These are phyloP conservation scores for Aporophyla nigra DNA, from an alignment of 2,888 invertebrate species.

Conservation along the genomic window DNA sequence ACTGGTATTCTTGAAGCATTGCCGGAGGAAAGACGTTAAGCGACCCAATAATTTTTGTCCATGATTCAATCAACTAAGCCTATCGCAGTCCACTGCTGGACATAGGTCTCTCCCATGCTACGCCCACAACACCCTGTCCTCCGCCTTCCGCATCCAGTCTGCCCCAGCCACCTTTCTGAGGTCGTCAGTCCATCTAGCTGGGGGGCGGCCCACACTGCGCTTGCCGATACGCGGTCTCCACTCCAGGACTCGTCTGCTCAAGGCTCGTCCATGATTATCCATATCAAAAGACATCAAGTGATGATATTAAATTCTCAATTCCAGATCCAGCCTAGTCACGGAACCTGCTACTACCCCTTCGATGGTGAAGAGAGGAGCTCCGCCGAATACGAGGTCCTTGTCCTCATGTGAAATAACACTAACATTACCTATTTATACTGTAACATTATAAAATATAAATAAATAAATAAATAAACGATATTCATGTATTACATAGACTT, in stretches of 20 bases:
- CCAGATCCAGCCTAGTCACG: conserved; percentile 92
- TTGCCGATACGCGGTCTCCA: no score
- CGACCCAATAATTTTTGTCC: no score
- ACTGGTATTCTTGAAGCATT: not conserved
- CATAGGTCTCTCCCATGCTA: no score
- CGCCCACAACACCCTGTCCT: no score
- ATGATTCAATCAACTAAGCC: not conserved
- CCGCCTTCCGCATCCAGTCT: no score
- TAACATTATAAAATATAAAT: conserved; percentile 27
- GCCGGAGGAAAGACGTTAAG: not conserved
- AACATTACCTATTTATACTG: conserved; percentile 49
- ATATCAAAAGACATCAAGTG: not conserved
- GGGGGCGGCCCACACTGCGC: no score
- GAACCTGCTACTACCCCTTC: conserved; percentile 92
- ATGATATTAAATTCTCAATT: conserved; percentile 63
- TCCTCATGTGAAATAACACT: conserved; percentile 80
- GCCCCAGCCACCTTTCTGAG: no score
- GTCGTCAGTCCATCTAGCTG: no score
- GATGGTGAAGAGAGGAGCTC: conserved; percentile 92
- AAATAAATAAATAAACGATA: conserved; percentile 28
- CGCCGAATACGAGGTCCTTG: conserved; percentile 93
- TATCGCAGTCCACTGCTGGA: no score
- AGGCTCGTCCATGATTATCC: not conserved
- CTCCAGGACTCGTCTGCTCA: no score
- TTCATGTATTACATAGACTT: conserved; percentile 3